Evolutionary conservation across 2,113 vertebrate genomes (phyloP), one percentile per base, ranked within the genome.

Genomic region (Caloenas nicobarica): DNA sequence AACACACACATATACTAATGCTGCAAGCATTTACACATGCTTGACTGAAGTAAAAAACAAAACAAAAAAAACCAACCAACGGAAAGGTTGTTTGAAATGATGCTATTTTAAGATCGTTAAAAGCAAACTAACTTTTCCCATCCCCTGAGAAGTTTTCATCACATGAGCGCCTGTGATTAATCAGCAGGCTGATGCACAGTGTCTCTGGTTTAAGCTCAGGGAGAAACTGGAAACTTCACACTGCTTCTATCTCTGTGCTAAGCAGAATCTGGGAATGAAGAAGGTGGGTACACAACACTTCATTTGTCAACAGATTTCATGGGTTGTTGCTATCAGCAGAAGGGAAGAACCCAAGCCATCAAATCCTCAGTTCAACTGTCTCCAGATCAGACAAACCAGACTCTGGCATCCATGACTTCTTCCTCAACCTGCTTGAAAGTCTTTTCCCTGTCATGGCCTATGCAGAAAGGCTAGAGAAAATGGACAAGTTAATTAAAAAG

Each of bases 31-130:
- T 86, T 62, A 44, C 0, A 1, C 31, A 76, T 71, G 65, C 72
- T 74, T 78, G 57, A 91, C n/a, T 88, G 40, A 16, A 72, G 44
- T 22, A 33, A 34, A 16, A 28, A 53, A 34, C 15, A 53, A 53
- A 53, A 53, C 28, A 36, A 46, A 28, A 42, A 11, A 10, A 38
- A 38, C n/a, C n/a, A n/a, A n/a, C n/a, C 31, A 19, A 79, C 38
- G 38, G 83, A 92, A 92, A 48, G 0, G 0, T 64, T 84, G 38
- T 92, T 86, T 92, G 77, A 91, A 89, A 92, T 16, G 11, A 85
- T 26, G 86, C 61, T 93, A 93, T 93, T 96, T 95, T 92, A 93
- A 72, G 89, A 61, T 2, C 89, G 80, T 62, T 91, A 87, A 93
- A 86, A 86, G 88, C 62, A 95, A 91, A 86, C 80, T 81, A 94